Conservation (phyloP, 2,797 vertebrate genomes). For the Tapirus indicus region DNA sequence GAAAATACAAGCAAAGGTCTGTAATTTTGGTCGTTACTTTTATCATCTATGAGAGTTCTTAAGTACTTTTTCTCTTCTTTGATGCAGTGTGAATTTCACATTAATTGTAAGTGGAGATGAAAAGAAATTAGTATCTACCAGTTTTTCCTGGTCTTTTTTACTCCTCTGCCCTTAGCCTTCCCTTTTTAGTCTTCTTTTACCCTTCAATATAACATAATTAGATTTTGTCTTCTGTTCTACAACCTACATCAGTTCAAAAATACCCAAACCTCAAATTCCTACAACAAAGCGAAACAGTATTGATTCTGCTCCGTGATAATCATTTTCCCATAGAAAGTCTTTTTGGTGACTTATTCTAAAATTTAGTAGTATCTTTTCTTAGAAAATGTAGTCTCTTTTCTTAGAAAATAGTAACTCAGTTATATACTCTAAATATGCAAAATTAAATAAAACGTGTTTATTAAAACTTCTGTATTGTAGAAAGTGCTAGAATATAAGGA, state of each 20-base stretch:
- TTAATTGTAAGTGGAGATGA: constrained; percentile 15
- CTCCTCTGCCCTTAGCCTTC: background rate
- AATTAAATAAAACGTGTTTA: background rate
- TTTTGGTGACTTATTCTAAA: constrained; percentile 31
- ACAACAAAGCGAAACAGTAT: background rate
- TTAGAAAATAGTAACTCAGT: constrained; percentile 20
- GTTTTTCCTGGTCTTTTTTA: background rate
- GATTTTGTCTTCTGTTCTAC: background rate
- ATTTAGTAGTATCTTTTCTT: constrained; percentile 30
- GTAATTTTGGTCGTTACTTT: background rate
- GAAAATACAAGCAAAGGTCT: constrained; percentile 37
- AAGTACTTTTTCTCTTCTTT: background rate
- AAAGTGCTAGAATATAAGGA: constrained; percentile 36
- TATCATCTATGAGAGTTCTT: background rate
- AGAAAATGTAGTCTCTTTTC: constrained; percentile 39
- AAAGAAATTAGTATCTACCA: background rate
- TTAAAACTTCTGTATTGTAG: background rate
- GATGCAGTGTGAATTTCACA: background rate
- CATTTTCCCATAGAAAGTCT: constrained; percentile 15
- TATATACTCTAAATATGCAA: background rate
- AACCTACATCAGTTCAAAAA: constrained; percentile 15
- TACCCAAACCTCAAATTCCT: background rate
- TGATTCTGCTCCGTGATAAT: background rate
- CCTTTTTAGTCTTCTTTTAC: constrained; percentile 1
- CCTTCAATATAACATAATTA: constrained; percentile 12